Base-by-base conservation (phyloP, 2,113 vertebrate genomes). In the Reinhardtius hippoglossoides region DNA sequence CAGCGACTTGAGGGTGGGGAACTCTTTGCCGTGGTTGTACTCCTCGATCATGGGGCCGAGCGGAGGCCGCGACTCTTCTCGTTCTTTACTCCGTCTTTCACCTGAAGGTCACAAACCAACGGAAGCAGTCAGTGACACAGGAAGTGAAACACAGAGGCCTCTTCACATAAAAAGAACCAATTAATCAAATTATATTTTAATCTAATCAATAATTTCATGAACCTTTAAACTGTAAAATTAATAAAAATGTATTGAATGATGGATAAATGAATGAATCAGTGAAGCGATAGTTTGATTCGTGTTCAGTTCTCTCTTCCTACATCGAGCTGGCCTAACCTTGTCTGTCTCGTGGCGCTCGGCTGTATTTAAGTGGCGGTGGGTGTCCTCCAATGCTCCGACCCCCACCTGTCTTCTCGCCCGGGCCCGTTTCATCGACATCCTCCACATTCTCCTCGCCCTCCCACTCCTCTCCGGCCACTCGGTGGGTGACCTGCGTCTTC, bases 401-500 rank as follows among this genome's bases (percentile, higher is more conserved):
- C 1, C 37, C n/a, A 0, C 65, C 24, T 0, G n/a, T 9, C 44
- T 86, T 87, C 13, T 82, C 81, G 0, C 31, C 20, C 1, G n/a
- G 50, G 0, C 1, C 63, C 0, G 0, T 9, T 0, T 37, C 64
- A 37, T 80, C 82, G 0, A 3, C 20, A 0, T 88, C 88, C 20
- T 86, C 88, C 0, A 31, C 27, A 0, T 35, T 67, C 3, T 85
- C 73, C 35, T 76, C 80, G 0, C 23, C 82, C 16, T 91, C 86
- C 85, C 83, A 84, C 50, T 88, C 88, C 27, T 86, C 88, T 0
- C 67, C 83, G 0, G 74, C 0, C 0, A 46, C 7, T 1, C 88
- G 44, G 69, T 71, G 86, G 0, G 71, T 80, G 27, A 99, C 96
- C 90, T 97, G 97, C 0, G 97, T 99, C 92, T 96, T 96, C 92